phyloP scores from a whole-genome alignment of 2,113 vertebrate species.

The Diglossa brunneiventris region DNA sequence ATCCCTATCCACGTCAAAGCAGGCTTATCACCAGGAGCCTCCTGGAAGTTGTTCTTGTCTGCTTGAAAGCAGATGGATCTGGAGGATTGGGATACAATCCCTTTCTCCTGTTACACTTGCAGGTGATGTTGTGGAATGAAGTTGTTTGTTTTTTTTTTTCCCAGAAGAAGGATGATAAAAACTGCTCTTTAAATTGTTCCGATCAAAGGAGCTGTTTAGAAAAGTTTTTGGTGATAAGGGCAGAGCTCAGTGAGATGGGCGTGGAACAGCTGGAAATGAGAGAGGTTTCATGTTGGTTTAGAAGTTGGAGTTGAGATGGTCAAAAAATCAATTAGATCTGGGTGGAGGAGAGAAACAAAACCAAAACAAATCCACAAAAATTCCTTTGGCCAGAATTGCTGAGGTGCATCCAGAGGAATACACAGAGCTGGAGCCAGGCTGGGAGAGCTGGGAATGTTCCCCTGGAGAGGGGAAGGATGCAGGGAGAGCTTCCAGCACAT shows the following conservation, averaged over 20 bases:
- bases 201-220: not conserved
- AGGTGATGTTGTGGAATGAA: not conserved
- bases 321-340: not conserved
- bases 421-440: not conserved
- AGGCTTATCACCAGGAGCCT: not conserved
- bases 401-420: not conserved
- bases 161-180: not conserved
- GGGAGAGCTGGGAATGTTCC: accelerated
- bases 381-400: not conserved
- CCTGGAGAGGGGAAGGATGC: accelerated
- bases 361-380: not conserved
- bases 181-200: not conserved
- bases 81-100: not conserved
- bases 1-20: not conserved
- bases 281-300: not conserved
- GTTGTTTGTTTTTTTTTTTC: not conserved
- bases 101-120: not conserved
- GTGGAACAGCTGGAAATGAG: not conserved
- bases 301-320: not conserved
- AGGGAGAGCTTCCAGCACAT: not conserved
- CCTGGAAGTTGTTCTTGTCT: not conserved
- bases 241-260: not conserved
- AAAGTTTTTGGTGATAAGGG: not conserved
- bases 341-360: not conserved
- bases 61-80: not conserved